A percentile compares a stretch with the other conserved stretches of the same genome.
Evolutionary conservation across 2,888 invertebrate genomes (phyloP).

Genomic region (Petrophora chlorosata): DNA sequence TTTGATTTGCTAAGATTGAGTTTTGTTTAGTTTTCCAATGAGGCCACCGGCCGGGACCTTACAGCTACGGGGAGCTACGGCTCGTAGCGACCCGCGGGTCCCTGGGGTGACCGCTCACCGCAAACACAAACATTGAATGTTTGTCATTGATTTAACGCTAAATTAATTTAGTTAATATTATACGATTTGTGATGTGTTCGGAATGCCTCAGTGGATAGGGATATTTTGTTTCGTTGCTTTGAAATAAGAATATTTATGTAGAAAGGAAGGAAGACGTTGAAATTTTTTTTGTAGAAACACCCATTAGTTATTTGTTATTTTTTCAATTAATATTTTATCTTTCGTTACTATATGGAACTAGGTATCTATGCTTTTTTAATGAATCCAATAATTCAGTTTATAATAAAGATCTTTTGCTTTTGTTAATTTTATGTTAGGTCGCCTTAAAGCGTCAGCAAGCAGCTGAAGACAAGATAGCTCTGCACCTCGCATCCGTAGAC

Average conservation of each 20-base stretch:
- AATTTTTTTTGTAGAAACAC: too few species aligned
- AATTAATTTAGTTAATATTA: conserved; percentile 73
- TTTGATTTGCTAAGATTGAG: conserved; percentile 74
- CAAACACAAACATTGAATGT: conserved; percentile 71
- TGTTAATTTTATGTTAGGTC: conserved; percentile 83
- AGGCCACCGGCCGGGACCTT: conserved; percentile 42
- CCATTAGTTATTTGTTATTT: too few species aligned
- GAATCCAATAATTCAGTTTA: too few species aligned
- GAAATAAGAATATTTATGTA: neutral
- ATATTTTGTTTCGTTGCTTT: neutral
- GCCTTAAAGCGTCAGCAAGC: conserved; percentile 98
- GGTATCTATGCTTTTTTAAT: neutral
- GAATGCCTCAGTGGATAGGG: conserved; percentile 8
- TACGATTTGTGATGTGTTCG: conserved; percentile 40
- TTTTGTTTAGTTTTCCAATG: conserved; percentile 78
- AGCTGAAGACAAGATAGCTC: conserved; percentile 97
- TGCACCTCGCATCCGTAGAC: conserved; percentile 92
- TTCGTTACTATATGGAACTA: too few species aligned
- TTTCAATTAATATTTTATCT: too few species aligned
- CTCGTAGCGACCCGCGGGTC: conserved; percentile 41
- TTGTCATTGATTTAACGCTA: conserved; percentile 81
- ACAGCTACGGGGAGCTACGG: too few species aligned
- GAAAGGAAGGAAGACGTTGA: too few species aligned
- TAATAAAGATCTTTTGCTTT: neutral
- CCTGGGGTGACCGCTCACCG: conserved; percentile 65